Evolutionary conservation across 2,113 vertebrate species (phyloP).

Genomic region (Orthonyx spaldingii): DNA sequence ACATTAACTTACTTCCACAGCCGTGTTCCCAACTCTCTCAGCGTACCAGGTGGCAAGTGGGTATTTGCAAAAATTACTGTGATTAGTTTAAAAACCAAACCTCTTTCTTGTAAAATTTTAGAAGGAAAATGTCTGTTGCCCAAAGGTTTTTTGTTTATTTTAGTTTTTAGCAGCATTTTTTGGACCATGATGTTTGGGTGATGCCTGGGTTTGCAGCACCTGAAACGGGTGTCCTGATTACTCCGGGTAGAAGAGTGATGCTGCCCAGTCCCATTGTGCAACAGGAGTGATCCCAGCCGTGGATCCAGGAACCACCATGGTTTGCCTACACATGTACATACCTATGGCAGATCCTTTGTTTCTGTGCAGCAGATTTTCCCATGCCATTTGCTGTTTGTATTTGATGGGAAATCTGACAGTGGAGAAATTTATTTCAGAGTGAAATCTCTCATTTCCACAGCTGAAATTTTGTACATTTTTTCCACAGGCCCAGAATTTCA

Average conservation of each 20-base stretch:
- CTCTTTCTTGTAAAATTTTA: background rate
- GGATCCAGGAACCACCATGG: fast-evolving
- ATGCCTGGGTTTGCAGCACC: fast-evolving
- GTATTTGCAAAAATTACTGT: background rate
- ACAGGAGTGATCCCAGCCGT: background rate
- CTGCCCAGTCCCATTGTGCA: background rate
- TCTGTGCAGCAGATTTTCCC: background rate
- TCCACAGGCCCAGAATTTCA: background rate
- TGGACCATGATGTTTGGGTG: background rate
- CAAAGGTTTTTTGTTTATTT: background rate
- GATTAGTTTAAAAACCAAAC: background rate
- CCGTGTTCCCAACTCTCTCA: background rate
- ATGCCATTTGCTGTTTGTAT: background rate
- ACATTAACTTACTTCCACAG: background rate
- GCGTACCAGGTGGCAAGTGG: background rate
- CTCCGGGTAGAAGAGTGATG: fast-evolving
- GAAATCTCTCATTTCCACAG: background rate
- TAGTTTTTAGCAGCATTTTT: background rate
- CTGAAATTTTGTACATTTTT: background rate
- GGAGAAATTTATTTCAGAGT: background rate
- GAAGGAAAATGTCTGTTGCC: background rate
- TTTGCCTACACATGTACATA: fast-evolving
- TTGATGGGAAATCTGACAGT: background rate
- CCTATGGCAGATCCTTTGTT: too few species aligned
- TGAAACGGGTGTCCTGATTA: fast-evolving